Base-by-base conservation (phyloP, 1,140 invertebrate species). In the Aricia agestis region DNA sequence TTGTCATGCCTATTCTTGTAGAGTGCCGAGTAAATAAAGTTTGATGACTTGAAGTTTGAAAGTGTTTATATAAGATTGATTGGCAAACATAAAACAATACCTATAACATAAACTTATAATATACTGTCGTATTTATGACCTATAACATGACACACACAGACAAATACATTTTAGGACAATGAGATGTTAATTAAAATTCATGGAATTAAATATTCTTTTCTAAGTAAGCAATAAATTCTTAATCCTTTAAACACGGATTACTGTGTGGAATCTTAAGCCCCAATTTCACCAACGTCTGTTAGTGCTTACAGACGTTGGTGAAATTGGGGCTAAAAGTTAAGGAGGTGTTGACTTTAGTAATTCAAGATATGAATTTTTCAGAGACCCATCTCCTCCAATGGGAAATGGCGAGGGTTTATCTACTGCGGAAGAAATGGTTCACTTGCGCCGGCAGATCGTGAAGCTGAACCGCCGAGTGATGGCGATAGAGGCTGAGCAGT, bases 391-490 rank as follows among this genome's bases (percentile, higher is more conserved):
- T 68, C 94, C 95, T 52, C 92, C 93, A 7, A 93, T 92, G 76
- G 91, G 86, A 67, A 91, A 93, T 79, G 93, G 94, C 69, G 95
- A 95, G 74, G 93, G 94, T 75, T 86, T 96, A 70, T 94, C 94
- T 52, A 93, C 95, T 72, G 93, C 93, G 66, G 96, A 97, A 90
- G 96, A 97, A 90, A 92, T 97, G 58, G 92, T 96, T 32, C 96
- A 97, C 89, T 92, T 98, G 78, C 93, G 96, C 67, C 93, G 96
- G 58, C 96, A 97, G 90, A 93, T 97, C 79, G 96, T 95, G 5
- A 96, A 97, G 85, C 83, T 98, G 52, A 97, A 97, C 85, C 93
- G 96, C n/a, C 94, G 97, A 57, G 94, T 98, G 2, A 95, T 97
- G 93, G 94, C 95, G 18, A 93, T 98, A 67, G 97, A 98, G 91